These are phyloP conservation scores for Drosophila kambysellisi DNA, from an alignment of 2,888 invertebrate species.

Conservation along the genomic window DNA sequence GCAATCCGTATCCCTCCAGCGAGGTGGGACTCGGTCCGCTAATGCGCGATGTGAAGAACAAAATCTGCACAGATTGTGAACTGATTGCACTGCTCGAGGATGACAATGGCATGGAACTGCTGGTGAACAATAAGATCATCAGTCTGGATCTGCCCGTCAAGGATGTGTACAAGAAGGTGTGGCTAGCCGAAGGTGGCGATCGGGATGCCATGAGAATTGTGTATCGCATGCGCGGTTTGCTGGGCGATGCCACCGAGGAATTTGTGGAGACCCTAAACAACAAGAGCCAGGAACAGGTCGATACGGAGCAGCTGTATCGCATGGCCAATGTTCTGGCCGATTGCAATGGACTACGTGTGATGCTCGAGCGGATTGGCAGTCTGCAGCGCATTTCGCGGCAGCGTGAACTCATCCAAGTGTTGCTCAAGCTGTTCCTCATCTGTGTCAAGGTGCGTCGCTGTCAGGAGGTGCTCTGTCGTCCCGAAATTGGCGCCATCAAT, in stretches of 20 bases:
- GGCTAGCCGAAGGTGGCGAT: slow-evolving; percentile 95
- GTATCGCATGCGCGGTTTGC: slow-evolving; percentile 98
- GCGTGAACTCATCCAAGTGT: slow-evolving; percentile 93
- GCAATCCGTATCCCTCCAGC: slow-evolving; percentile 97
- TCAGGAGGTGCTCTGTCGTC: slow-evolving; percentile 94
- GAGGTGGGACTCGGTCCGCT: slow-evolving; percentile 98
- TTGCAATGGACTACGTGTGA: slow-evolving; percentile 90
- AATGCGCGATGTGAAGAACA: slow-evolving; percentile 99
- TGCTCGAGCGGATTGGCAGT: slow-evolving; percentile 93
- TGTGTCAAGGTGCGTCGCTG: slow-evolving; percentile 96
- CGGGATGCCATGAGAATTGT: slow-evolving; percentile 98
- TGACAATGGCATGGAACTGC: slow-evolving; percentile 98
- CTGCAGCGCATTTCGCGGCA: slow-evolving; percentile 95
- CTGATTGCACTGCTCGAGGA: slow-evolving; percentile 98
- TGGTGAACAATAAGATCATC: slow-evolving; percentile 99
- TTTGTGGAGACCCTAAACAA: slow-evolving; percentile 97
- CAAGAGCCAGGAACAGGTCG: slow-evolving; percentile 93
- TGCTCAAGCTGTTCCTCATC: slow-evolving; percentile 94
- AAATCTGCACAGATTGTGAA: slow-evolving; percentile 99
- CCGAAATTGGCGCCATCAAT: slow-evolving; percentile 93
- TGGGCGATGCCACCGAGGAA: slow-evolving; percentile 99
- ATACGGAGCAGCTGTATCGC: slow-evolving; percentile 97
- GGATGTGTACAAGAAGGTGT: slow-evolving; percentile 93
- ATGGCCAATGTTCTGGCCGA: slow-evolving; percentile 94
- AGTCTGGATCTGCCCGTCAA: slow-evolving; percentile 98